These are phyloP conservation scores for Acanthosepion pharaonis DNA, from an alignment of 2,888 invertebrate genomes.

Conservation along the genomic window DNA sequence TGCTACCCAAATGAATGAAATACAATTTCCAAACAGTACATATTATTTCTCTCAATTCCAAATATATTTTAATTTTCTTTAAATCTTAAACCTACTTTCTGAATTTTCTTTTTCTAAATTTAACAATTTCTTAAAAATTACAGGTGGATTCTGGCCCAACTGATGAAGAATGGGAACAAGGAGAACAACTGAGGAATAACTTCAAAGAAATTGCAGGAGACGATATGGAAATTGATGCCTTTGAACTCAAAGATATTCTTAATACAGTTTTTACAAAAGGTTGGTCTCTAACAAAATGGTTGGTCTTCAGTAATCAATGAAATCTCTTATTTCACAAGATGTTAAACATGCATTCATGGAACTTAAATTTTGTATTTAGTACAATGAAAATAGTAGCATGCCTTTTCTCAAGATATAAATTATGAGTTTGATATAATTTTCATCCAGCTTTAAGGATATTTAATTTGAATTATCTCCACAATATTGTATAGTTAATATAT, in stretches of 20 bases:
- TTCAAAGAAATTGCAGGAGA: conserved; percentile 90
- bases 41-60: too few species aligned
- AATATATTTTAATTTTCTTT: neutral
- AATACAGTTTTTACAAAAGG: conserved; percentile 80
- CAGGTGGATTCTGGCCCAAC: conserved; percentile 61
- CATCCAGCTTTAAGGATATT: too few species aligned
- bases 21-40: too few species aligned
- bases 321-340: neutral
- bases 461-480: too few species aligned
- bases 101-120: neutral
- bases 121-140: conserved; percentile 25
- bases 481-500: too few species aligned
- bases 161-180: conserved; percentile 65
- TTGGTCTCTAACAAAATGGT: neutral
- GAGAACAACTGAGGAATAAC: conserved; percentile 80
- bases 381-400: too few species aligned
- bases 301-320: neutral
- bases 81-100: conserved; percentile 33
- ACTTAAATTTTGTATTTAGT: too few species aligned
- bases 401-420: too few species aligned
- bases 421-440: too few species aligned
- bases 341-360: too few species aligned
- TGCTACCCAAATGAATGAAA: too few species aligned
- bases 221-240: conserved; percentile 94
- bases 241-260: conserved; percentile 91